Conservation (phyloP, 2,113 vertebrate genomes). For the Diphyllodes magnificus region DNA sequence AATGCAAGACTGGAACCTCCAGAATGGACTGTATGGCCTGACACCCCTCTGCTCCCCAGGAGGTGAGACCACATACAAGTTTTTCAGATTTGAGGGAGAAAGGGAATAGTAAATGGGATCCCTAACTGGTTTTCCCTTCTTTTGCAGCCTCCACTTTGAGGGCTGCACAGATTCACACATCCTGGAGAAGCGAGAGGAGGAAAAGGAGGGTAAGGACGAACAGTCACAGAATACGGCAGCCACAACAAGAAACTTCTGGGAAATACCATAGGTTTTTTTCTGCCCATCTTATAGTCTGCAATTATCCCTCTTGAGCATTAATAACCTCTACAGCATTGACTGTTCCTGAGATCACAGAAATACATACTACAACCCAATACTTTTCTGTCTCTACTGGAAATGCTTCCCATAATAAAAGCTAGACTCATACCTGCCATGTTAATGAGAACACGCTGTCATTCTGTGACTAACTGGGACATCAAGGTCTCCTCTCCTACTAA, state of each 20-base stretch:
- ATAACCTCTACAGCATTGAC: not conserved
- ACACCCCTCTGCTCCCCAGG: not conserved
- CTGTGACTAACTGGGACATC: conserved; percentile 14
- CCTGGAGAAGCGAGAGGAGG: not conserved
- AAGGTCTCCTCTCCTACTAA: not conserved
- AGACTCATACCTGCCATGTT: not conserved
- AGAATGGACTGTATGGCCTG: not conserved
- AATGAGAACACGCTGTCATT: not conserved
- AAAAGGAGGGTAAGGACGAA: not conserved
- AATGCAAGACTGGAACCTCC: not conserved
- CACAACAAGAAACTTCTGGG: not conserved
- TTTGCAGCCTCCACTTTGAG: not conserved
- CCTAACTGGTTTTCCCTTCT: not conserved
- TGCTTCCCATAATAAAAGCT: not conserved
- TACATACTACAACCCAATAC: not conserved
- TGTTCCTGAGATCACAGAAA: not conserved
- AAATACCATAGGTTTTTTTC: not conserved
- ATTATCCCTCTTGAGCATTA: not conserved
- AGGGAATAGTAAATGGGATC: not conserved
- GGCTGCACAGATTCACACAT: rapidly evolving
- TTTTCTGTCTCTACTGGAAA: conserved; percentile 9
- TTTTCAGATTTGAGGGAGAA: not conserved
- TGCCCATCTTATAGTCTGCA: not conserved
- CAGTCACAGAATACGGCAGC: rapidly evolving
- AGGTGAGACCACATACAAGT: not conserved